Evolutionary conservation across 2,113 vertebrate genomes (phyloP), one percentile per base, ranked within the genome.

Genomic region (Dipodomys stephensi): DNA sequence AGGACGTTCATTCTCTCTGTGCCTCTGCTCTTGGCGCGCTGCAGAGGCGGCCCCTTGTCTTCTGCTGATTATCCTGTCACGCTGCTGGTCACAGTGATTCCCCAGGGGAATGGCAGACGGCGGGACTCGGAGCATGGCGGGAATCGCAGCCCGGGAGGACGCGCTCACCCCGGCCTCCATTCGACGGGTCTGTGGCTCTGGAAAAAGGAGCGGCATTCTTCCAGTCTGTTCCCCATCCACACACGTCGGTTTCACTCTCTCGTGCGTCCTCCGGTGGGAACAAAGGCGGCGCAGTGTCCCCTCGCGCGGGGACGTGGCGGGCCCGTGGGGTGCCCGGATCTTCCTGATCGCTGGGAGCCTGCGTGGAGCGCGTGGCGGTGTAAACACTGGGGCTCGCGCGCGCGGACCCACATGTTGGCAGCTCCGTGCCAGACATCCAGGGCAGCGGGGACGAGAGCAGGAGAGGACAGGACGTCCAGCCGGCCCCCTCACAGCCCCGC

Each of bases 231-330:
- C 95, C 80, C 83, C 94, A 71, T 93, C 78, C 83, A 71, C 93
- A 93, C 92, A 83, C 3, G 86, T 90, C 95, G 94, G 94, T 81
- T 91, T 80, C 32, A 0, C 7, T 19, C 27, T 7, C 49, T 64
- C 91, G n/a, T 85, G 93, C 85, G 82, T 97, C 95, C 83, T 20
- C 20, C 22, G 0, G 86, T 77, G 64, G 60, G 69, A 94, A 95
- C 76, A 95, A 97, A 92, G 82, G 25, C 12, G 65, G 68, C 94
- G 97, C 62, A 94, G 81, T 91, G 39, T 39, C 39, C 39, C 39
- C 39, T 39, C 4, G 88, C 81, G 46, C 5, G 49, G 53, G 73
- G 53, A 44, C 20, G 25, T 76, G 9, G 35, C 20, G 73, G 7
- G 91, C 73, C 30, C 82, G 76, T 22, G 83, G 67, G 35, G 90